Evolutionary conservation across 2,888 invertebrate species (phyloP).

Genomic region (Poecilobothrus nobilitatus): DNA sequence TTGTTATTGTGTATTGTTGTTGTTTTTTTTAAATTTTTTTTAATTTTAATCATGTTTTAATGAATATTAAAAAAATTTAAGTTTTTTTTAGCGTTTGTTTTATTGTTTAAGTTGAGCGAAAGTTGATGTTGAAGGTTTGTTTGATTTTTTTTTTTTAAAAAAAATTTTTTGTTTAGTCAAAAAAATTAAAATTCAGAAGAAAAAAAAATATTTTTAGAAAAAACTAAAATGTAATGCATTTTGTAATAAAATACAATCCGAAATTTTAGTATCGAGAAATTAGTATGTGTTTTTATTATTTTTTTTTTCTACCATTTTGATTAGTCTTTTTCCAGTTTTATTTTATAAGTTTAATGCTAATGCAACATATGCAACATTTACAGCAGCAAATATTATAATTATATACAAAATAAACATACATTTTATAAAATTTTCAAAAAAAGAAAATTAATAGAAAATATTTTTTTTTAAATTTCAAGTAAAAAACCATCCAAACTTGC

Average conservation of each 20-base stretch:
- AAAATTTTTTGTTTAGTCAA: background rate
- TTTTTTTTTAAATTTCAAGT: no score
- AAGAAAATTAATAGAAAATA: no score
- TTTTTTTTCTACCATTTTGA: background rate
- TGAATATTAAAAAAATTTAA: constrained; percentile 20
- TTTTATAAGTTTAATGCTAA: background rate
- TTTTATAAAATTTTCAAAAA: no score
- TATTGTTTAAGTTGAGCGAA: constrained; percentile 17
- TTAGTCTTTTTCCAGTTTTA: background rate
- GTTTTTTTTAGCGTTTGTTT: constrained; percentile 19
- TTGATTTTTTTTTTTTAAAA: background rate
- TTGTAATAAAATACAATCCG: background rate
- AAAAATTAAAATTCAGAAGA: background rate
- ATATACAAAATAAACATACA: no score
- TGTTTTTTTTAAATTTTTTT: constrained; percentile 19
- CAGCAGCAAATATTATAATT: background rate
- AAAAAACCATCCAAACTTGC: no score
- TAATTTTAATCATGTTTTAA: constrained; percentile 21
- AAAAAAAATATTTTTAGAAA: background rate
- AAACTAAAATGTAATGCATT: background rate
- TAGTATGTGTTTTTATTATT: background rate
- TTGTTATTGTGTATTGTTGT: constrained; percentile 15
- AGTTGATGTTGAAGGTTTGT: constrained; percentile 6
- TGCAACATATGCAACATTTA: background rate
- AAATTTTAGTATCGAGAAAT: background rate